A percentile compares a stretch with the other conserved stretches of the same genome.
phyloP scores from a whole-genome alignment of 2,888 invertebrate genomes.

The Agriopis aurantiaria region DNA sequence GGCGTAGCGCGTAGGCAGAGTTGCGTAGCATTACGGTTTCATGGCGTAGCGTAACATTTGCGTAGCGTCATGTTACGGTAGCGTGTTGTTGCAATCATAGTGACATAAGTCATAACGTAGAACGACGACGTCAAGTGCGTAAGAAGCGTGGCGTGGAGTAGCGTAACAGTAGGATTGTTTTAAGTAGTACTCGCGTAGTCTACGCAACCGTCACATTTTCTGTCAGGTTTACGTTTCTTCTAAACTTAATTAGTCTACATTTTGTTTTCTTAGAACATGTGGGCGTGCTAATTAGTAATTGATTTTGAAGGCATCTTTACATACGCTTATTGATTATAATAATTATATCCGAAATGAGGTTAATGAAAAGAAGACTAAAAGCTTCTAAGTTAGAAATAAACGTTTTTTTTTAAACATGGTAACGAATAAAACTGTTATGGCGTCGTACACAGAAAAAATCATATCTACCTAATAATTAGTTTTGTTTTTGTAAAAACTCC shows the following conservation, averaged over 20 bases:
- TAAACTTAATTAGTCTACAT: constrained; percentile 13
- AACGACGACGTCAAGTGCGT: too few relatives aligned
- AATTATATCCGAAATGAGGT: neutral
- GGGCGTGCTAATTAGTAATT: neutral
- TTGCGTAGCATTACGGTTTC: too few relatives aligned
- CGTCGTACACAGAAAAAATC: neutral
- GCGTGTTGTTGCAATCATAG: too few relatives aligned
- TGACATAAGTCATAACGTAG: too few relatives aligned
- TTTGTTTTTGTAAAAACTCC: neutral
- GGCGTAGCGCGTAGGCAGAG: too few relatives aligned
- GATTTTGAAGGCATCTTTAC: neutral
- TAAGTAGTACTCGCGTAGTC: too few relatives aligned
- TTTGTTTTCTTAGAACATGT: neutral
- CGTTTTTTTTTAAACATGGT: too few relatives aligned
- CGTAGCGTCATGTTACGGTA: too few relatives aligned
- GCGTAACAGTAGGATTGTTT: too few relatives aligned
- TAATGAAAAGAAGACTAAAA: neutral
- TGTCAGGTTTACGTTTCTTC: constrained; percentile 11
- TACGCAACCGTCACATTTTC: neutral
- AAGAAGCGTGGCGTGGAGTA: too few relatives aligned
- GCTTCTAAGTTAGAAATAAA: neutral
- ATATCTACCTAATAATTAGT: neutral
- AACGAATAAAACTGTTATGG: too few relatives aligned
- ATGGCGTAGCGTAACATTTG: too few relatives aligned
- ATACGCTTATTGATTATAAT: neutral